Base-by-base conservation (phyloP, 53 echinoderm and acorn worm species). In the Antedon mediterranea region DNA sequence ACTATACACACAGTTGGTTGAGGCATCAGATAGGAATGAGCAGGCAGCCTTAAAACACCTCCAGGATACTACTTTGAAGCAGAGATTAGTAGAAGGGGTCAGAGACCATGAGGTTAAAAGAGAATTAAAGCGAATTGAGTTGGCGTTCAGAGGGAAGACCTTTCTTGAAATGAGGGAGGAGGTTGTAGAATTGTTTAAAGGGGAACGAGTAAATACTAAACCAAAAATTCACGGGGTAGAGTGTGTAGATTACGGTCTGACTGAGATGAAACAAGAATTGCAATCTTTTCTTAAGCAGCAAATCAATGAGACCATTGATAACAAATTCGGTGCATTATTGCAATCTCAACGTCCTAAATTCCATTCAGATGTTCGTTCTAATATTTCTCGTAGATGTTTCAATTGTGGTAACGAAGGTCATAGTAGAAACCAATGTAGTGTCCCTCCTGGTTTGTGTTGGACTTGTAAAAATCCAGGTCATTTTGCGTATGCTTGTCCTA, bases 161-260 rank as follows among this genome's bases (percentile, higher is more conserved):
- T 86, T 82, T 28, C 31, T 43, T 32, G 73, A 72, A 0, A 82
- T 86, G 81, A 75, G 85, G 28, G 42, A 76, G 29, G 86, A 86
- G 70, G 82, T 73, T 11, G 32, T 78, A 4, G 41, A 81, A 34
- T 73, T 86, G 0, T 85, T 81, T 43, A 32, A 73, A 71, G 81
- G 57, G 23, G 57, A 57, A 37, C 37, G 57, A 18, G 23, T 23
- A 15, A 57, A 57, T 2, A 1, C 23, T 18, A 23, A 57, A 23
- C 57, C 57, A 20, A 15, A 26, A 23, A 23, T 57, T 15, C 23
- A 57, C 20, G 57, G 23, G 2, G 57, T 23, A 2, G 57, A 23
- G 20, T 57, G 23, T 57, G 23, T 2, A 57, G 23, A 15, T 26
- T 57, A 57, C 23, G 57, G 57, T 2, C 14, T 57, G 11, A 57